Evolutionary conservation across 2,113 vertebrate genomes (phyloP), one percentile per base, ranked within the genome.

Genomic region (Eubucco bourcierii): DNA sequence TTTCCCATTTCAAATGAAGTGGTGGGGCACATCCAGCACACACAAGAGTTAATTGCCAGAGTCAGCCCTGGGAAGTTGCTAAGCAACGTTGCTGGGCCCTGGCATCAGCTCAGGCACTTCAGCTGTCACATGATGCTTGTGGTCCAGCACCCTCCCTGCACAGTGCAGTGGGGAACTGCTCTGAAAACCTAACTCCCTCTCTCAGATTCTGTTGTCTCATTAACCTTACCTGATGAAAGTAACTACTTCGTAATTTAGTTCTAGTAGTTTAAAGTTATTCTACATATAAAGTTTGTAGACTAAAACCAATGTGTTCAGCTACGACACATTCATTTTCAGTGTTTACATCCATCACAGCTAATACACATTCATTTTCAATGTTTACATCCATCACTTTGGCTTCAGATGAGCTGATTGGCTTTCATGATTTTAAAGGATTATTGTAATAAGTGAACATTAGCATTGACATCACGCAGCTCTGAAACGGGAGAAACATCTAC

Each of bases 51-150:
- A 78, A 93, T 90, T 72, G 77, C 44, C 64, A n/a, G 44, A 90
- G 53, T 46, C 89, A 72, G 65, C 47, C 68, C 83, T 33, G 75
- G 68, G 80, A 90, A 83, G 95, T 94, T 95, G 96, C 95, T 93
- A 87, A 97, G 95, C 95, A 95, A 95, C 94, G 6, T 27, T 33
- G 8, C 71, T 44, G 77, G 82, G 66, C 71, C 33, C 41, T 28
- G 3, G 77, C 83, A 50, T 68, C 81, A 24, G 61, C 76, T 76
- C 52, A 61, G 74, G 41, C 81, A 25, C 77, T 82, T 66, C 25
- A 67, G 87, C 90, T 72, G 80, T 73, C 81, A 56, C 59, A 8
- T 6, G 24, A 61, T 64, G 71, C 65, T 53, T n/a, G 28, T n/a
- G 88, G 75, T 29, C 61, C 81, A 75, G 82, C 88, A 67, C 46